Evolutionary conservation across 2,888 invertebrate species (phyloP), one percentile per base, ranked within the genome.

Genomic region (Tineola bisselliella): DNA sequence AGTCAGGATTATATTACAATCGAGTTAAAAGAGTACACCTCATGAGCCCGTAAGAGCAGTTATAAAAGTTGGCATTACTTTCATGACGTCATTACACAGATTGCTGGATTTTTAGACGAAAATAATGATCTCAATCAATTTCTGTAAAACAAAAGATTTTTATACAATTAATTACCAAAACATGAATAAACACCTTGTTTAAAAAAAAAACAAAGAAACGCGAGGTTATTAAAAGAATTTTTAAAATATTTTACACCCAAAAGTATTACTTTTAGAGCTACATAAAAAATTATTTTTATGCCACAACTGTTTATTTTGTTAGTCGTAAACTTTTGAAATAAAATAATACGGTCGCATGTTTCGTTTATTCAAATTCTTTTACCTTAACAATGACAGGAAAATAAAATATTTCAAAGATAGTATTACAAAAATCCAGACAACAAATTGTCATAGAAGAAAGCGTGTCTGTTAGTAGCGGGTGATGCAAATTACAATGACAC

Each of bases 261-360:
- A 48, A 48, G 48, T 48, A 48, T 48, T 48, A 48, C 48, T 17
- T 48, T 48, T 48, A 48, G 15, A 15, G 48, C 15, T 48, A n/a
- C 15, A 43, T 43, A 43, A 48, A 38, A n/a, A 48, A 48, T 48
- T 3, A 48, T 48, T 48, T 48, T 15, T 48, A 3, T 17, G n/a
- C 3, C 6, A 17, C 6, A 48, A 48, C 13, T 15, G 17, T 13
- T 48, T 48, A 48, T 15, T 48, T 48, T 48, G 48, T 48, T 48
- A 17, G 15, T 48, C 48, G 15, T 48, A 48, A 48, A 48, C 15
- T 48, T 43, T 48, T 17, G 38, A 38, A 38, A 38, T 38, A 38
- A 38, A 38, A 38, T 38, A 38, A 38, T 38, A 38, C 38, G 38
- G 10, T 38, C 38, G 38, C 38, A 38, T 38, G 38, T 38, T 38